Conservation (phyloP, 2,888 invertebrate genomes). For the Brenthis hecate region DNA sequence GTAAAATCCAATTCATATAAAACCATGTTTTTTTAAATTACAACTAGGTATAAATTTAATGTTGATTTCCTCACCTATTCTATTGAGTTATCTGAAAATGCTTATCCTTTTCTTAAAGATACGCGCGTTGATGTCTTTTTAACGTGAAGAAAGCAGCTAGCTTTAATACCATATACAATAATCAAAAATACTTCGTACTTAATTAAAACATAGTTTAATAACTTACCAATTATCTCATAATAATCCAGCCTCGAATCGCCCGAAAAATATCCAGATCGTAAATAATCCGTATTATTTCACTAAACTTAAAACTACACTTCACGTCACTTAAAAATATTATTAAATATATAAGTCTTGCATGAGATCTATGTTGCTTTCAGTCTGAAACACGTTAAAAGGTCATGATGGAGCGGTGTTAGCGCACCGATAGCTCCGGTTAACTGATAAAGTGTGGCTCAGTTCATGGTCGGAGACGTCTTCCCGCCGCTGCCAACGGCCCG, state of each 20-base stretch:
- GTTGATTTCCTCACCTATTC: background rate
- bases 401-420: slow-evolving; percentile 69
- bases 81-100: background rate
- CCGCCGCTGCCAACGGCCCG: slow-evolving; percentile 65
- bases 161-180: slow-evolving; percentile 16
- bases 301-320: slow-evolving; percentile 69
- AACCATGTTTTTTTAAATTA: too few relatives aligned
- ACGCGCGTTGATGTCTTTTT: slow-evolving; percentile 79
- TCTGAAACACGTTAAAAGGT: slow-evolving; percentile 71
- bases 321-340: slow-evolving; percentile 73
- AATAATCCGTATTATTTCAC: slow-evolving; percentile 67
- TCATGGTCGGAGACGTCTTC: slow-evolving; percentile 79
- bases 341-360: slow-evolving; percentile 77
- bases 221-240: slow-evolving; percentile 65
- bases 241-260: slow-evolving; percentile 52
- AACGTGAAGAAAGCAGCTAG: slow-evolving; percentile 45
- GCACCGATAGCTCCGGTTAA: slow-evolving; percentile 75
- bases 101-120: slow-evolving; percentile 32
- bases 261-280: slow-evolving; percentile 61
- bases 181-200: slow-evolving; percentile 28
- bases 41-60: background rate
- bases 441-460: slow-evolving; percentile 77
- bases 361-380: slow-evolving; percentile 81
- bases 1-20: too few relatives aligned
- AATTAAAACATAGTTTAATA: slow-evolving; percentile 36